Percentiles rank a stretch among this genome's conserved stretches.
phyloP scores from a whole-genome alignment of 1,140 invertebrate species.

The Cepaea nemoralis region DNA sequence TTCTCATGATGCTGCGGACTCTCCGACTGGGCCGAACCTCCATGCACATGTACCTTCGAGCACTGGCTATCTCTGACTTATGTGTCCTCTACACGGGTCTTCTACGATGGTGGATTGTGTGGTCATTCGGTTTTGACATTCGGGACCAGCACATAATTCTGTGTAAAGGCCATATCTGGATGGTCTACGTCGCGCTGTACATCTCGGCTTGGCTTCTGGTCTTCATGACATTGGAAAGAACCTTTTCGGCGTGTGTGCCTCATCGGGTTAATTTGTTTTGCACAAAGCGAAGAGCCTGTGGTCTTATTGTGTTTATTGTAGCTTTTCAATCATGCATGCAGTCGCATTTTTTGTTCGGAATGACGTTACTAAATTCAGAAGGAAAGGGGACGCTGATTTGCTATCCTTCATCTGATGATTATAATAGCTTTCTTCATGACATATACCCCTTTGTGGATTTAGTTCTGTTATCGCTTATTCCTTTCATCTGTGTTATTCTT shows the following conservation, averaged over 20 bases:
- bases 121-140: slow-evolving; percentile 48
- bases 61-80: slow-evolving; percentile 50
- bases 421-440: slow-evolving; percentile 20
- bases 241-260: slow-evolving; percentile 53
- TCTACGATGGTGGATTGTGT: slow-evolving; percentile 51
- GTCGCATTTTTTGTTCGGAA: slow-evolving; percentile 23
- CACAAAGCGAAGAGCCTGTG: slow-evolving; percentile 26
- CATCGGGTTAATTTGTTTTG: slow-evolving; percentile 43
- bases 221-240: slow-evolving; percentile 53
- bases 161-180: slow-evolving; percentile 51
- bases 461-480: slow-evolving; percentile 37
- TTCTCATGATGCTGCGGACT: slow-evolving; percentile 43
- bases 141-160: slow-evolving; percentile 33
- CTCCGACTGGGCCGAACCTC: slow-evolving; percentile 34
- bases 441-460: slow-evolving; percentile 42
- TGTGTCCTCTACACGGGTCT: slow-evolving; percentile 52
- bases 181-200: slow-evolving; percentile 44
- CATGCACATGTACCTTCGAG: slow-evolving; percentile 46
- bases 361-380: neutral
- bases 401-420: neutral
- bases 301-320: slow-evolving; percentile 23
- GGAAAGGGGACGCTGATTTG: neutral
- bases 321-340: slow-evolving; percentile 1
- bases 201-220: slow-evolving; percentile 56
- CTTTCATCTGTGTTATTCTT: slow-evolving; percentile 34